These are phyloP conservation scores for Fissipunctia ypsillon DNA, from an alignment of 2,888 invertebrate species.

Conservation along the genomic window DNA sequence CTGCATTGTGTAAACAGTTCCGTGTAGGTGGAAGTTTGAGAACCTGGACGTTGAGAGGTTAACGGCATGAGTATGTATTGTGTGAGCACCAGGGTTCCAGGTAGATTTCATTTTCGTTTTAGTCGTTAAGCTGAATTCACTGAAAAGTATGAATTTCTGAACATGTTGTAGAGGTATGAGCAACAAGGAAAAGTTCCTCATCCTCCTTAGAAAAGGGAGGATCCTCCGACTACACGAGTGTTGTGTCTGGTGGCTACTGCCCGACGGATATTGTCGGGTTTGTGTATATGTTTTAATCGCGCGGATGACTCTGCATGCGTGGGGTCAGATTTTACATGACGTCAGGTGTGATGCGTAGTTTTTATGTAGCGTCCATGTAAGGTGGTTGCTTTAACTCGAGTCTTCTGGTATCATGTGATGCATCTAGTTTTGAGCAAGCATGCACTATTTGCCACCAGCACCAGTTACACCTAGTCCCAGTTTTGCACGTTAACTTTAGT, in stretches of 20 bases:
- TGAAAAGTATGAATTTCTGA: not conserved
- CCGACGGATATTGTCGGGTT: not conserved
- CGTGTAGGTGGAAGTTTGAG: constrained; percentile 14
- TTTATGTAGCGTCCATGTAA: not conserved
- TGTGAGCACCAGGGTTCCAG: not conserved
- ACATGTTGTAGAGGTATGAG: not conserved
- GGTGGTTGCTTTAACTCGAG: not conserved
- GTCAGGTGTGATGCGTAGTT: not conserved
- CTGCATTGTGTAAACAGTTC: constrained; percentile 59
- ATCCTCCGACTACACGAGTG: not conserved
- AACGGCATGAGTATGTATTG: constrained; percentile 3
- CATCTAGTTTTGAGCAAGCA: not conserved
- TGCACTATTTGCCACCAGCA: not conserved
- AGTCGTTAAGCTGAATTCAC: not conserved
- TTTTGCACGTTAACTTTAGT: not conserved
- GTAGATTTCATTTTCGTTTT: not conserved
- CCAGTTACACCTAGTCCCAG: too few relatives aligned
- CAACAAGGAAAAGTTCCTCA: not conserved
- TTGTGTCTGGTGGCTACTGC: not conserved
- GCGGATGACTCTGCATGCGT: not conserved
- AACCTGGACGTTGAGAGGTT: constrained; percentile 3
- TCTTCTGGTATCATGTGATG: not conserved
- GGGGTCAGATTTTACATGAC: not conserved
- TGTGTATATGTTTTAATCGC: not conserved
- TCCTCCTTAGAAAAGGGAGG: too few relatives aligned